phyloP scores from a whole-genome alignment of 2,797 vertebrate genomes.

The Onychomys arenicola region DNA sequence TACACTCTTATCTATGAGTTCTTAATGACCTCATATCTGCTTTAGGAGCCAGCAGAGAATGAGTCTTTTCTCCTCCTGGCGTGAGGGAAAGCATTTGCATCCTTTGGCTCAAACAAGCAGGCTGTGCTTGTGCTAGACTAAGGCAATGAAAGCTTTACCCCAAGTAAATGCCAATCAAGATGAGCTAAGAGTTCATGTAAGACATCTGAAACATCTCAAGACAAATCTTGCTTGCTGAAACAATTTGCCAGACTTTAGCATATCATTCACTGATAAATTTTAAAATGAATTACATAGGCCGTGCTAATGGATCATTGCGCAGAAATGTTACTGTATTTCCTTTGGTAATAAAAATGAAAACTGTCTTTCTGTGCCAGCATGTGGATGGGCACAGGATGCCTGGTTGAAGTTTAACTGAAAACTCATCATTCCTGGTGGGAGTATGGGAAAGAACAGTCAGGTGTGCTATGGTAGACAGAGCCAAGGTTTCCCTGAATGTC shows the following conservation, averaged over 20 bases:
- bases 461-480: neutral
- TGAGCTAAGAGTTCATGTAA: conserved; percentile 5
- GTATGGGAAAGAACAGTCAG: neutral
- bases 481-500: neutral
- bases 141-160: conserved; percentile 58
- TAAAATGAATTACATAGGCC: conserved; percentile 52
- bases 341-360: conserved; percentile 30
- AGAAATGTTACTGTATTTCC: conserved; percentile 22
- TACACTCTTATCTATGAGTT: neutral
- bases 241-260: conserved; percentile 49
- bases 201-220: conserved; percentile 66
- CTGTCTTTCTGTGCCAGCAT: neutral
- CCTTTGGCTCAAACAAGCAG: conserved; percentile 35
- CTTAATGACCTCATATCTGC: neutral
- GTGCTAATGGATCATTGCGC: neutral
- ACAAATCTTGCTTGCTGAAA: conserved; percentile 48
- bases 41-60: neutral
- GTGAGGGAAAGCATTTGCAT: conserved; percentile 42
- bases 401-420: neutral
- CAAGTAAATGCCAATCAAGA: conserved; percentile 45
- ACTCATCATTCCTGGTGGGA: neutral
- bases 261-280: conserved; percentile 54
- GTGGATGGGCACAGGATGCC: neutral
- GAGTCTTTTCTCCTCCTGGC: neutral
- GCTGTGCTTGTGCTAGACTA: conserved; percentile 27